Conservation (phyloP, 1,140 invertebrate genomes). For the Drosophila virilis region DNA sequence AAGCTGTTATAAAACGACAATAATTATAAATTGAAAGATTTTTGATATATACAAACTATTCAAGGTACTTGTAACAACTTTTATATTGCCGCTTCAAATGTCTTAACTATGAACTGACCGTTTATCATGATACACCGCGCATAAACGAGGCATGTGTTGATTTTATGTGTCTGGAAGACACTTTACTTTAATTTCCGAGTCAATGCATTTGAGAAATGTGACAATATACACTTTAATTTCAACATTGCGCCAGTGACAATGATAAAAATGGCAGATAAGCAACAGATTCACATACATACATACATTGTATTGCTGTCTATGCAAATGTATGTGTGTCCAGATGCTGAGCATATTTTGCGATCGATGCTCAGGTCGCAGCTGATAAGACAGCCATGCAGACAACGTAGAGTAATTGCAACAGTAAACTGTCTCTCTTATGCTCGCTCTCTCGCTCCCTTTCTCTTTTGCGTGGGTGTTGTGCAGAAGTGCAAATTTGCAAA, state of each 20-base stretch:
- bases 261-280: background rate
- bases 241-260: background rate
- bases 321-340: background rate
- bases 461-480: background rate
- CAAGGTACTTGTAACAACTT: too few species aligned
- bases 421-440: background rate
- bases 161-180: constrained; percentile 13
- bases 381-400: background rate
- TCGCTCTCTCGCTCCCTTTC: background rate
- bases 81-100: background rate
- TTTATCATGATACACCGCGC: background rate
- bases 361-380: background rate
- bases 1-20: too few species aligned
- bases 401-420: background rate
- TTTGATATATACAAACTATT: too few species aligned
- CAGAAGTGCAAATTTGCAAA: background rate
- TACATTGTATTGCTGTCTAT: background rate
- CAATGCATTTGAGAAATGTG: constrained; percentile 14
- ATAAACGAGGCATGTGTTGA: constrained; percentile 13
- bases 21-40: too few species aligned
- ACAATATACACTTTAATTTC: constrained; percentile 21
- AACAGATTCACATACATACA: background rate
- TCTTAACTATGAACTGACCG: background rate
- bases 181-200: constrained; percentile 34
- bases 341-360: background rate